These are phyloP conservation scores for Actinopyga echinites DNA, from an alignment of 53 echinoderm and acorn worm species.

Conservation along the genomic window DNA sequence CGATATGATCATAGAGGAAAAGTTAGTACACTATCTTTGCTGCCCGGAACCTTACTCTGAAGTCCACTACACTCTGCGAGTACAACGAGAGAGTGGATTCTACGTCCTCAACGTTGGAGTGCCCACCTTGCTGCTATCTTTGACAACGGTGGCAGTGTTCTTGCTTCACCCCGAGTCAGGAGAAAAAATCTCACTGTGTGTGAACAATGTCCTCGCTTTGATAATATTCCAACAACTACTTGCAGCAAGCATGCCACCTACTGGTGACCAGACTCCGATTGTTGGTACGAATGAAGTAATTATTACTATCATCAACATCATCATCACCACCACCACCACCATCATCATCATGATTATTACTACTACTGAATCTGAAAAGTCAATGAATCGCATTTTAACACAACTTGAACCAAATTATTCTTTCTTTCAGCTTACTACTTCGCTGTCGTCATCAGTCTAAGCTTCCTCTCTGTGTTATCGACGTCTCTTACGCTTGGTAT, in stretches of 20 bases:
- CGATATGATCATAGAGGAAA: not conserved
- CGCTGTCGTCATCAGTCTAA: slow-evolving; percentile 11
- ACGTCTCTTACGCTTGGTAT: not conserved
- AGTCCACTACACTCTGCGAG: too few relatives aligned
- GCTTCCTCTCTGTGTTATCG: slow-evolving; percentile 23
- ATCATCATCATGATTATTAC: too few relatives aligned
- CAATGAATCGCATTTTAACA: too few relatives aligned
- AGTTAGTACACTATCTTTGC: not conserved
- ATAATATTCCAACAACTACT: slow-evolving; percentile 9
- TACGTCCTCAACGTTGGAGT: too few relatives aligned
- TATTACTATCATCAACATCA: too few relatives aligned
- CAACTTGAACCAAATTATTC: not conserved
- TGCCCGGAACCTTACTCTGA: not conserved
- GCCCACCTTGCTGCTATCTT: not conserved
- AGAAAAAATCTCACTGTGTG: too few relatives aligned
- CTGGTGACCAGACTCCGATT: not conserved
- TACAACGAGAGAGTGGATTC: too few relatives aligned
- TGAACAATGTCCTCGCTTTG: not conserved
- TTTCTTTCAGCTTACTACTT: slow-evolving; percentile 25
- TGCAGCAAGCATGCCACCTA: not conserved
- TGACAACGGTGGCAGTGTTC: not conserved
- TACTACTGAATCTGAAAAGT: too few relatives aligned
- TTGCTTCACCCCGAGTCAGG: slow-evolving; percentile 1
- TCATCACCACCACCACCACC: too few relatives aligned
- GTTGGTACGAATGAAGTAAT: not conserved